These are phyloP conservation scores for Ericerus pela DNA, from an alignment of 1,140 invertebrate genomes.

Conservation along the genomic window DNA sequence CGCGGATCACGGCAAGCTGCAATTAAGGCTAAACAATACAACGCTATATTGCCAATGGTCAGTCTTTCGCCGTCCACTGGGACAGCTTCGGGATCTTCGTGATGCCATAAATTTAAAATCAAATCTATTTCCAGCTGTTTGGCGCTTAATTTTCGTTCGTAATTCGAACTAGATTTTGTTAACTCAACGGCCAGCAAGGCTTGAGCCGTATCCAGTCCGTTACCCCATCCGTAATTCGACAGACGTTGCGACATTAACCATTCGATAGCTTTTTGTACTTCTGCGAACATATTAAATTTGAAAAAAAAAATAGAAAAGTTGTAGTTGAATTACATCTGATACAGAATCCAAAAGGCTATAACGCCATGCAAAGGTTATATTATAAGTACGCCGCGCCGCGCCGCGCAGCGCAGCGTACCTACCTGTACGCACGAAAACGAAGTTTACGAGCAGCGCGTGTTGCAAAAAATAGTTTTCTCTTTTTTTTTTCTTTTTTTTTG, in stretches of 20 bases:
- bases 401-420: too few species aligned
- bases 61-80: constrained; percentile 37
- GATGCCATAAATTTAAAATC: constrained; percentile 60
- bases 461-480: too few species aligned
- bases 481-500: too few species aligned
- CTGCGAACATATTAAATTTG: too few species aligned
- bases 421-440: too few species aligned
- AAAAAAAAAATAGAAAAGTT: too few species aligned
- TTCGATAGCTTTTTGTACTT: constrained; percentile 20
- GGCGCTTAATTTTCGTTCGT: constrained; percentile 58
- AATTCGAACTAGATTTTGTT: constrained; percentile 21
- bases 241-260: constrained; percentile 20
- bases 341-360: too few species aligned
- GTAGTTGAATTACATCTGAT: too few species aligned
- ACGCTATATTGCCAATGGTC: constrained; percentile 52
- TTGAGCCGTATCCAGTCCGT: constrained; percentile 20
- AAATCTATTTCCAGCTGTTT: constrained; percentile 74
- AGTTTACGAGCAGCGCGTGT: too few species aligned
- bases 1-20: constrained; percentile 64
- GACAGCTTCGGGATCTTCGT: constrained; percentile 31
- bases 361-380: too few species aligned
- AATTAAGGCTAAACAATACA: constrained; percentile 56
- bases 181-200: constrained; percentile 22
- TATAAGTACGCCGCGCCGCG: too few species aligned
- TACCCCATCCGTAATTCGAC: constrained; percentile 22